These are phyloP conservation scores for Thymallus thymallus DNA, from an alignment of 2,113 vertebrate species.

Conservation along the genomic window DNA sequence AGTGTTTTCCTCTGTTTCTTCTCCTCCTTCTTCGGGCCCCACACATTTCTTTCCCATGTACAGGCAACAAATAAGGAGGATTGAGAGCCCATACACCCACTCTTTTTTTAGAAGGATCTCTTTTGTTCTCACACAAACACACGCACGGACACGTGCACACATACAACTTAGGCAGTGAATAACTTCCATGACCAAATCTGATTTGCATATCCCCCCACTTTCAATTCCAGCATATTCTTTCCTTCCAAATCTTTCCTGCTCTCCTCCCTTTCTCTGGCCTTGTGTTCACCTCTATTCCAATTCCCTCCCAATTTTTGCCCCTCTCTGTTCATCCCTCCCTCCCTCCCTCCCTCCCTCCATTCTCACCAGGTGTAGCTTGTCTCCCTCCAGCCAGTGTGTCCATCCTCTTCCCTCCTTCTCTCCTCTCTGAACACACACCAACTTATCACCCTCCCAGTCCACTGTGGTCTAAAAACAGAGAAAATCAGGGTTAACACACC, in stretches of 20 bases:
- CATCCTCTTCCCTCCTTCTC: conserved; percentile 90
- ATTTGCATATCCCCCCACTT: conserved; percentile 36
- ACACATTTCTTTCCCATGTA: neutral
- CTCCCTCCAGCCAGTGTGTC: conserved; percentile 88
- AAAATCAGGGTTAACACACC: conserved; percentile 5
- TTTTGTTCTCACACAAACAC: neutral
- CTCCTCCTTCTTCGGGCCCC: neutral
- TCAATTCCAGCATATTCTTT: neutral
- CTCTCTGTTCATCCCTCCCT: neutral
- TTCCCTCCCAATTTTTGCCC: no score
- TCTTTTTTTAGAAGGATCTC: neutral
- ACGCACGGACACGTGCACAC: neutral
- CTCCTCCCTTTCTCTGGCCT: neutral
- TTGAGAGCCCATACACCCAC: neutral
- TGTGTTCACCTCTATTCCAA: neutral
- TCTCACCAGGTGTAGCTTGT: conserved; percentile 86
- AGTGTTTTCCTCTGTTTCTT: neutral
- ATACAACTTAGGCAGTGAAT: neutral
- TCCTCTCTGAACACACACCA: conserved; percentile 85
- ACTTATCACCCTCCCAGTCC: conserved; percentile 85
- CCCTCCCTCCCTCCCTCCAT: neutral
- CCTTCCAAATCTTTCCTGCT: conserved; percentile 1
- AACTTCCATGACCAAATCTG: neutral
- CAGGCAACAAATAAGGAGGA: neutral
- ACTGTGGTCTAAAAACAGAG: conserved; percentile 76